These are phyloP conservation scores for Emesis castigata DNA, from an alignment of 2,888 invertebrate genomes.

Conservation along the genomic window DNA sequence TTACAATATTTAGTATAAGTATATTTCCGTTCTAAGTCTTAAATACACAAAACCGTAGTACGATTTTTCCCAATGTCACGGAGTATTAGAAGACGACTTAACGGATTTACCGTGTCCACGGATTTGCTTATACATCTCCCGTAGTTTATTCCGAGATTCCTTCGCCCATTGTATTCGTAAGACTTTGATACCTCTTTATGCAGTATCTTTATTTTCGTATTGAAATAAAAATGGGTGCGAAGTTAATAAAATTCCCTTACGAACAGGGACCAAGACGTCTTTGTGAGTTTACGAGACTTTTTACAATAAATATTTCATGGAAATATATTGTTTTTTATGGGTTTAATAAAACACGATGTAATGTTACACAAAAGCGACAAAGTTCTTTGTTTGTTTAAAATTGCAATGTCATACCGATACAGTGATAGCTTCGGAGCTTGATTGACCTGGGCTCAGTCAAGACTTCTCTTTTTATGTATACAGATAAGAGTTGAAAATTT, in stretches of 20 bases:
- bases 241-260: not conserved
- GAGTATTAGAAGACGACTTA: not conserved
- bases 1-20: too few species aligned
- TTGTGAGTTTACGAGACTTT: constrained; percentile 1
- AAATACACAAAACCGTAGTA: not conserved
- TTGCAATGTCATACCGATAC: not conserved
- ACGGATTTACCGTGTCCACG: not conserved
- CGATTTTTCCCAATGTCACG: not conserved
- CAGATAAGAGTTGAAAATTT: too few species aligned
- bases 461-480: too few species aligned
- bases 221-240: constrained; percentile 69
- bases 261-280: not conserved
- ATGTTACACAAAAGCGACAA: not conserved
- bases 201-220: constrained; percentile 70
- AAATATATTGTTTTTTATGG: constrained; percentile 9
- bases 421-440: not conserved
- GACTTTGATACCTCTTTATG: constrained; percentile 24
- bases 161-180: not conserved
- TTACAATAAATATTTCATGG: constrained; percentile 11
- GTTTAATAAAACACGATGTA: not conserved
- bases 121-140: not conserved
- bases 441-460: too few species aligned
- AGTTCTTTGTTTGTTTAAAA: not conserved
- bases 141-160: not conserved
- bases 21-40: too few species aligned